These are phyloP conservation scores for Chironomus tentans DNA, from an alignment of 2,888 invertebrate species.

Conservation along the genomic window DNA sequence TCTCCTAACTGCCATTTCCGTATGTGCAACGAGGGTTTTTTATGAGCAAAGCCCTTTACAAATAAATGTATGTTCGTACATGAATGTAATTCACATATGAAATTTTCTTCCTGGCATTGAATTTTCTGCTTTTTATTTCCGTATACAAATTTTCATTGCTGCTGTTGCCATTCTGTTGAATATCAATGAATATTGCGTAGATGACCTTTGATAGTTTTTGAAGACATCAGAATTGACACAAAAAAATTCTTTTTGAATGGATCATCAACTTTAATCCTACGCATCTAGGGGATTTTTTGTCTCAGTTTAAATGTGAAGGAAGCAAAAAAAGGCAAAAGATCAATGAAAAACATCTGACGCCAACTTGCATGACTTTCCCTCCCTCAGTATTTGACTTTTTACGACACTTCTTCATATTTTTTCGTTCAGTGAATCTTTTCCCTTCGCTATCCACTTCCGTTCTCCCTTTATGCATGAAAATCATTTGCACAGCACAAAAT, in stretches of 20 bases:
- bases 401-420: neutral
- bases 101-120: neutral
- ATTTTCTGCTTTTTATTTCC: too few species aligned
- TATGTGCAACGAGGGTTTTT: neutral
- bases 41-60: conserved; percentile 8
- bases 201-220: neutral
- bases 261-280: conserved; percentile 10
- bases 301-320: neutral
- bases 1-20: conserved; percentile 27
- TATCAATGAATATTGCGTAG: neutral
- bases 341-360: conserved; percentile 23
- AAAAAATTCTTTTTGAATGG: neutral
- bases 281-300: neutral
- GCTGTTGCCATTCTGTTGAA: neutral
- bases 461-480: neutral
- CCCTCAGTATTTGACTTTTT: conserved; percentile 10
- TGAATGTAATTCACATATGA: neutral
- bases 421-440: too few species aligned
- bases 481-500: too few species aligned
- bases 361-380: neutral
- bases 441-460: neutral
- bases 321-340: conserved; percentile 5
- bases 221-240: neutral
- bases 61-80: neutral
- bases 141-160: neutral